Evolutionary conservation across 2,113 vertebrate genomes (phyloP).

Genomic region (Sterna hirundo): DNA sequence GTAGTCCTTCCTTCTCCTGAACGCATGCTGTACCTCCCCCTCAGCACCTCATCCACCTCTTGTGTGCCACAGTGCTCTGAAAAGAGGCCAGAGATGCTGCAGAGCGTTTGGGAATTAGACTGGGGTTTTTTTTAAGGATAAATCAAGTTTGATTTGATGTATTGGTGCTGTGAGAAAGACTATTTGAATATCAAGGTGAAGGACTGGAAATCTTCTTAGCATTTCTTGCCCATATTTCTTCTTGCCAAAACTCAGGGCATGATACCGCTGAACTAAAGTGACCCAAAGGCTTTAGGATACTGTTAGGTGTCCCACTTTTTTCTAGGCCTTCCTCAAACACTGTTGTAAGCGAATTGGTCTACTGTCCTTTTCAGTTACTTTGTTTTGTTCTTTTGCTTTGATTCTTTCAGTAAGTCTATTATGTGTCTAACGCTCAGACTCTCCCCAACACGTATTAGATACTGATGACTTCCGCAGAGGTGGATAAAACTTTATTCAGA

Average conservation of each 20-base stretch:
- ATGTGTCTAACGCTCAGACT: not conserved
- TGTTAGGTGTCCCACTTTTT: not conserved
- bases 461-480: constrained; percentile 15
- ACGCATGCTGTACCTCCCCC: not conserved
- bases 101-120: not conserved
- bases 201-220: not conserved
- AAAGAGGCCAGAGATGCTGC: not conserved
- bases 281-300: not conserved
- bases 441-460: not conserved
- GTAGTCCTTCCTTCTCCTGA: not conserved
- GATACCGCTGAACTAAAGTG: not conserved
- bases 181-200: not conserved
- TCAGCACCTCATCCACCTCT: not conserved
- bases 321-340: not conserved
- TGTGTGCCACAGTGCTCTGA: not conserved
- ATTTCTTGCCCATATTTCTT: not conserved
- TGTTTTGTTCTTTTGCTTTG: not conserved
- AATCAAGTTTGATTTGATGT: not conserved
- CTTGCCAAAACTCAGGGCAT: not conserved
- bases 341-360: not conserved
- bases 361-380: not conserved
- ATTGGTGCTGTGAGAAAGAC: not conserved
- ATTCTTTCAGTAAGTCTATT: not conserved
- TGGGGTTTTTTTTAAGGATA: not conserved
- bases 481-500: constrained; percentile 48